These are phyloP conservation scores for Horisme vitalbata DNA, from an alignment of 2,888 invertebrate species.

Conservation along the genomic window DNA sequence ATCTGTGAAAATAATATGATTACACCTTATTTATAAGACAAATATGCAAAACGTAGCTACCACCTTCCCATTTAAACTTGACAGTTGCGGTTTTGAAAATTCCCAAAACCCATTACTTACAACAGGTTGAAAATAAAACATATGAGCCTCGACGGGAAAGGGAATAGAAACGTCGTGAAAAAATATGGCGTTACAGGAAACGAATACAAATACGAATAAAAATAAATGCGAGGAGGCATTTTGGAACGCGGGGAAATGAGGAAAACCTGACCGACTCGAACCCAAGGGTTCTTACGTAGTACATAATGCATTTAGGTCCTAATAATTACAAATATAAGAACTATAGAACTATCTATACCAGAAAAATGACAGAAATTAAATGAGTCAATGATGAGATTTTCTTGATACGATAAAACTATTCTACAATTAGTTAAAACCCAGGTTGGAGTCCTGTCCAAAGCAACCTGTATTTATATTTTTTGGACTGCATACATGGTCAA, in stretches of 20 bases:
- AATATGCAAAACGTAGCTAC: constrained; percentile 4
- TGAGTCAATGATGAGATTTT: too few species aligned
- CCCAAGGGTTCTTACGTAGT: constrained; percentile 60
- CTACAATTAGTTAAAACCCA: too few species aligned
- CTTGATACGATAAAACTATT: too few species aligned
- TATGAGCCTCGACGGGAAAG: constrained; percentile 38
- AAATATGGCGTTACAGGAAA: constrained; percentile 74
- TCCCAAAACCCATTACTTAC: constrained; percentile 31
- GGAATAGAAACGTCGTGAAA: constrained; percentile 65
- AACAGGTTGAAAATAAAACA: constrained; percentile 39
- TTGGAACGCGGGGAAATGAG: constrained; percentile 65
- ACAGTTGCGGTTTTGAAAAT: constrained; percentile 37
- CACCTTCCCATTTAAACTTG: constrained; percentile 19
- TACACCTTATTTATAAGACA: not conserved
- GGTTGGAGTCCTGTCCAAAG: too few species aligned
- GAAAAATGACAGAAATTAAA: too few species aligned
- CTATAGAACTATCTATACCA: too few species aligned
- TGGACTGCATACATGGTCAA: too few species aligned
- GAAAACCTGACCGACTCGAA: constrained; percentile 66
- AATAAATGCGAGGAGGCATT: constrained; percentile 71
- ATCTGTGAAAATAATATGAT: not conserved
- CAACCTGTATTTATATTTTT: too few species aligned
- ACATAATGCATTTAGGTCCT: too few species aligned
- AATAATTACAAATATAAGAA: too few species aligned
- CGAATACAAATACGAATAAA: constrained; percentile 79